A percentile compares a stretch with the other conserved stretches of the same genome.
Conservation (phyloP, 1,140 invertebrate genomes). For the Magallana angulata region DNA sequence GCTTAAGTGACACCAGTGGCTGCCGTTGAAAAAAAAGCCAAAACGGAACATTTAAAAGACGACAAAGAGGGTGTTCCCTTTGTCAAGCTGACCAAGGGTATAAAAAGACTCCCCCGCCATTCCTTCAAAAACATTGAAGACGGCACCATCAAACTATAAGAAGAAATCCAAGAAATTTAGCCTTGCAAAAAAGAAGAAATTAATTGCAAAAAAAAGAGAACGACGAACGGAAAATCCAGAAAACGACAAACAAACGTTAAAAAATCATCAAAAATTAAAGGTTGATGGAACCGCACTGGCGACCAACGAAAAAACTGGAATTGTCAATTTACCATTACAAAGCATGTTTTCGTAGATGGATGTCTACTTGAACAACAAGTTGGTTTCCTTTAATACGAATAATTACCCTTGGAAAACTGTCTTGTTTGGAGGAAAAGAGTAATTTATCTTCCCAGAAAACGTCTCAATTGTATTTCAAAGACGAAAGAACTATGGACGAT, state of each 20-base stretch:
- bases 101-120: conserved; percentile 44
- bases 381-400: conserved; percentile 49
- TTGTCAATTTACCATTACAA: conserved; percentile 51
- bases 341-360: conserved; percentile 50
- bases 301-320: conserved; percentile 46
- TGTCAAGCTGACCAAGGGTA: conserved; percentile 34
- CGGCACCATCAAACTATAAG: conserved; percentile 19
- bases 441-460: conserved; percentile 42
- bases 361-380: conserved; percentile 53
- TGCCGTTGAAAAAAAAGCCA: conserved; percentile 44
- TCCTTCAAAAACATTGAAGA: conserved; percentile 47
- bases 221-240: conserved; percentile 8
- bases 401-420: conserved; percentile 49
- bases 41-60: conserved; percentile 30
- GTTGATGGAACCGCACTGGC: conserved; percentile 45
- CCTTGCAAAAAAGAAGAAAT: neutral
- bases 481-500: conserved; percentile 34
- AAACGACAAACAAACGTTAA: neutral
- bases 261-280: conserved; percentile 39
- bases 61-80: conserved; percentile 25
- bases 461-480: conserved; percentile 45
- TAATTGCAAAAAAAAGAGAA: conserved; percentile 4
- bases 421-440: conserved; percentile 44
- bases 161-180: conserved; percentile 32
- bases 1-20: conserved; percentile 46